A percentile compares a stretch with the other conserved stretches of the same genome.
phyloP scores from a whole-genome alignment of 2,888 invertebrate genomes.

The Nysson spinosus region DNA sequence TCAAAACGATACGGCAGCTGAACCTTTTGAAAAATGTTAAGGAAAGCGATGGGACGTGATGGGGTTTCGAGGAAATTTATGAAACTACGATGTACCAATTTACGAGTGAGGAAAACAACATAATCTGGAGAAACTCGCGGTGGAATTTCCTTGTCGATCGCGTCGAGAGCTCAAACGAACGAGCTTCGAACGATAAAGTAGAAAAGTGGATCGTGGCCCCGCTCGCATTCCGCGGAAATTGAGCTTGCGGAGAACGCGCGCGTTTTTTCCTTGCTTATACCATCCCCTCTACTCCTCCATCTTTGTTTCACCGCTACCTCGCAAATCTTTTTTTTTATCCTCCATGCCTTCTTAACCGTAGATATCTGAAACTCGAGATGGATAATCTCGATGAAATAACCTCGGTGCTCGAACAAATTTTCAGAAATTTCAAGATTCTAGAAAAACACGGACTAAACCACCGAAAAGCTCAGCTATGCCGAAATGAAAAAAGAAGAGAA shows the following conservation, averaged over 20 bases:
- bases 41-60: conserved; percentile 2
- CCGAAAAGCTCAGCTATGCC: too few species aligned
- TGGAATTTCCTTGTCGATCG: conserved; percentile 48
- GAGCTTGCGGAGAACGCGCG: conserved; percentile 51
- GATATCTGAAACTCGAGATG: too few species aligned
- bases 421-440: too few species aligned
- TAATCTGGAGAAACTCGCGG: conserved; percentile 40
- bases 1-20: too few species aligned
- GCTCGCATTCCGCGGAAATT: conserved; percentile 59
- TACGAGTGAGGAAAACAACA: conserved; percentile 40
- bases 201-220: conserved; percentile 55
- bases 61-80: conserved; percentile 35
- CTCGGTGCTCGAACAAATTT: too few species aligned
- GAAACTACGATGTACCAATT: conserved; percentile 43
- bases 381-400: too few species aligned
- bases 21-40: too few species aligned
- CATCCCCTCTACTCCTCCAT: not conserved
- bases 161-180: conserved; percentile 35
- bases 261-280: conserved; percentile 36
- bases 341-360: not conserved
- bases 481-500: too few species aligned
- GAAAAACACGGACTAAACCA: too few species aligned
- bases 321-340: not conserved
- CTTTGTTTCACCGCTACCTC: conserved; percentile 4
- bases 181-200: conserved; percentile 45